Percentiles rank a stretch among this genome's conserved stretches.
Conservation (phyloP, 2,888 invertebrate genomes). For the Drosophila nr. medialis region DNA sequence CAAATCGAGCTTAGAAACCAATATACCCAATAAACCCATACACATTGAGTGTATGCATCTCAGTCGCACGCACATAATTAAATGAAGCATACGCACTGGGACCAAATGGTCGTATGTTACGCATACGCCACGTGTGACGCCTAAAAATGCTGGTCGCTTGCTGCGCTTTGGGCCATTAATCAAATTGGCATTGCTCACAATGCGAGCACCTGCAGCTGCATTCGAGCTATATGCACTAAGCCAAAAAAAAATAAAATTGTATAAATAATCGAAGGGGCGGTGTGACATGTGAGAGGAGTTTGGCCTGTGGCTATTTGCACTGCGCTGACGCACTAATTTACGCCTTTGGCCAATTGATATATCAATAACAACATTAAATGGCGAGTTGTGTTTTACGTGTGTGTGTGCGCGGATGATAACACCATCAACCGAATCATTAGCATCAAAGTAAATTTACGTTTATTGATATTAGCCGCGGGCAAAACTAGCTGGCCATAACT, state of each 20-base stretch:
- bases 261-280: conserved; percentile 22
- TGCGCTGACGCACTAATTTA: conserved; percentile 58
- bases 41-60: conserved; percentile 2
- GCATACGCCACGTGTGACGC: conserved; percentile 46
- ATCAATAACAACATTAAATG: conserved; percentile 43
- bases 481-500: conserved; percentile 28
- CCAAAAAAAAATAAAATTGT: conserved; percentile 7
- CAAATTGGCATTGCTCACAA: conserved; percentile 45
- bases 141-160: conserved; percentile 58
- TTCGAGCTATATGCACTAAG: conserved; percentile 8
- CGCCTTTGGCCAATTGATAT: conserved; percentile 56
- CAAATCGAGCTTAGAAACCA: no score
- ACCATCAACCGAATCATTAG: conserved; percentile 61
- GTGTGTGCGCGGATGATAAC: conserved; percentile 26
- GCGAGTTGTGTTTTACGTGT: background rate
- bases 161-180: conserved; percentile 54
- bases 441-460: conserved; percentile 68
- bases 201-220: conserved; percentile 56
- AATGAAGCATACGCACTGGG: conserved; percentile 46
- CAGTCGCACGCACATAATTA: conserved; percentile 51
- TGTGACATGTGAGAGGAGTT: conserved; percentile 6
- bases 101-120: conserved; percentile 43
- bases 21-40: background rate
- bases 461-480: conserved; percentile 46
- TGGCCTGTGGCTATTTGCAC: conserved; percentile 44